Percentiles rank a stretch among this genome's conserved stretches.
phyloP scores from a whole-genome alignment of 2,113 vertebrate genomes.

The Corythornis madagascariensis region DNA sequence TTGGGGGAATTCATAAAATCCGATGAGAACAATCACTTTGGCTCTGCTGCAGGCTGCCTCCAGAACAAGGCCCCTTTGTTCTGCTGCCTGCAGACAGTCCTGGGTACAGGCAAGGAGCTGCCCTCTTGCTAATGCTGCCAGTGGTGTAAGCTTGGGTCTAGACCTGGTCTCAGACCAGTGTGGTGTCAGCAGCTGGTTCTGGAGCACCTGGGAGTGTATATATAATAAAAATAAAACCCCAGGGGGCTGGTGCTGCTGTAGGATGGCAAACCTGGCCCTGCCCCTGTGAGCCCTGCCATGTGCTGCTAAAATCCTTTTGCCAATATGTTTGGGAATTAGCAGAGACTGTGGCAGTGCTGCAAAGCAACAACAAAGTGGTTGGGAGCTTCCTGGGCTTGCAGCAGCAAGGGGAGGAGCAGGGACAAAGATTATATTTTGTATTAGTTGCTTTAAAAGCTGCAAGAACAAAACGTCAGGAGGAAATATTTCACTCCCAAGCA shows the following conservation, averaged over 20 bases:
- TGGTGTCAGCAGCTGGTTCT: neutral
- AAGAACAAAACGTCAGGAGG: neutral
- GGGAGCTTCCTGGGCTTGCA: neutral
- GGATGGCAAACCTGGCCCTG: neutral
- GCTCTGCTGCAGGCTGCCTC: slow-evolving; percentile 31
- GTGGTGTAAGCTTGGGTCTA: rapidly evolving
- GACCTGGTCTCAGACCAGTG: neutral
- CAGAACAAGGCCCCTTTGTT: slow-evolving; percentile 22
- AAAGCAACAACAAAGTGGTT: neutral
- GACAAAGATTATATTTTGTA: neutral
- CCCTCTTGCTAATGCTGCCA: neutral
- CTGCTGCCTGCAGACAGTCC: neutral
- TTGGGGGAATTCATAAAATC: slow-evolving; percentile 42
- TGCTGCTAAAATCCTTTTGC: neutral
- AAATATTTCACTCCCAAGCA: neutral
- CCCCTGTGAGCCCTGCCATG: neutral
- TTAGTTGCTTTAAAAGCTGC: neutral
- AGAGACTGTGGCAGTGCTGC: neutral
- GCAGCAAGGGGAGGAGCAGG: neutral
- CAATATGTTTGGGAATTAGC: neutral
- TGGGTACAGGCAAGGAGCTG: neutral
- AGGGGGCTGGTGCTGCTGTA: neutral
- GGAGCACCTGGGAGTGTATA: rapidly evolving
- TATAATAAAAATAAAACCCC: too few relatives aligned
- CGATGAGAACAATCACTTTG: slow-evolving; percentile 44